These are phyloP conservation scores for Halichoeres trimaculatus DNA, from an alignment of 2,113 vertebrate genomes.

Conservation along the genomic window DNA sequence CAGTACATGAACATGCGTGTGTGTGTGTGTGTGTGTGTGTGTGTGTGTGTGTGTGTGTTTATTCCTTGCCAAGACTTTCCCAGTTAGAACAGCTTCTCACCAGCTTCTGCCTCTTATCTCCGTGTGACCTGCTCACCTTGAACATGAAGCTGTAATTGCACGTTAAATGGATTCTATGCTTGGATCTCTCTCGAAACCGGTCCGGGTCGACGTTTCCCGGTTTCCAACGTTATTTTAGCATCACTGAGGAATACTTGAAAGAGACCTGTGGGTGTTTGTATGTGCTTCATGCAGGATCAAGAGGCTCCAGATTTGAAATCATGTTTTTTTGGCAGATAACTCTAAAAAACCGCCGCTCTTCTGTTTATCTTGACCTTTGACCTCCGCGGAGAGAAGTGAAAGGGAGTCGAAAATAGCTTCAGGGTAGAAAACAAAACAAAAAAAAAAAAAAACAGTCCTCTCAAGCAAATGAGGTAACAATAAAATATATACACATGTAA, in stretches of 20 bases:
- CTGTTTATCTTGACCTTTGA: conserved; percentile 22
- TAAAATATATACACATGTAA: not conserved
- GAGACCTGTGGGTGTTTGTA: not conserved
- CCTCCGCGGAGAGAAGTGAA: not conserved
- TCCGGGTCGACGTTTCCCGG: not conserved
- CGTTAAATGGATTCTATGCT: no score
- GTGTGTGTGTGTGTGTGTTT: conserved; percentile 27
- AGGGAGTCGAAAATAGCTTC: conserved; percentile 8
- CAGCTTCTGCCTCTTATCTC: conserved; percentile 19
- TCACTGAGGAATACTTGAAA: conserved; percentile 4
- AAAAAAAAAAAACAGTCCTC: not conserved
- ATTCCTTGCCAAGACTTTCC: conserved; percentile 18
- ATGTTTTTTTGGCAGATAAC: conserved; percentile 31
- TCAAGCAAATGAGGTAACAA: conserved; percentile 13
- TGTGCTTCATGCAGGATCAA: conserved; percentile 3
- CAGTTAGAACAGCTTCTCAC: conserved; percentile 21
- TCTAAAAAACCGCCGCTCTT: conserved; percentile 15
- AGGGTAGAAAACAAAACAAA: not conserved
- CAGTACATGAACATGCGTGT: conserved; percentile 35
- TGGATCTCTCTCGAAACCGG: no score
- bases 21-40: conserved; percentile 32
- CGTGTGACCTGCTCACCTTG: not conserved
- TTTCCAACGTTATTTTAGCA: not conserved
- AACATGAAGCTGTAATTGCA: no score
- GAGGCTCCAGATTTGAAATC: conserved; percentile 18